Evolutionary conservation across 2,888 invertebrate species (phyloP).

Genomic region (Agriotes lineatus): DNA sequence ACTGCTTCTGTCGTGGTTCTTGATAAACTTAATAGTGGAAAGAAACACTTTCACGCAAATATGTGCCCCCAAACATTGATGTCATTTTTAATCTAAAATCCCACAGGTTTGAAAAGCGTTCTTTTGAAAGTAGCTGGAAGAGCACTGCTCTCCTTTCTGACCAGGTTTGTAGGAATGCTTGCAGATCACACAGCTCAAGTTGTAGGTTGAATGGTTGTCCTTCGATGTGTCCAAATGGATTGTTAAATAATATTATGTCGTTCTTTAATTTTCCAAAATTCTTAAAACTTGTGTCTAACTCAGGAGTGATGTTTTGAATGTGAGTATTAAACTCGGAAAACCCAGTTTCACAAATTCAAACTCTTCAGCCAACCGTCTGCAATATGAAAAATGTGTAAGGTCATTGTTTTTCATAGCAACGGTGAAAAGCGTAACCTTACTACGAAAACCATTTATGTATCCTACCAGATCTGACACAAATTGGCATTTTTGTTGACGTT

Average conservation of each 20-base stretch:
- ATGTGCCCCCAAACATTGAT: slow-evolving; percentile 12
- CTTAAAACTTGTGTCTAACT: slow-evolving; percentile 7
- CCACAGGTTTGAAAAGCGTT: not conserved
- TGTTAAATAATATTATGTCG: not conserved
- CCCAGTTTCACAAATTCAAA: not conserved
- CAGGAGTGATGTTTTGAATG: slow-evolving; percentile 8
- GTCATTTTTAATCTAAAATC: slow-evolving; percentile 22
- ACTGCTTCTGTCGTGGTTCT: not conserved
- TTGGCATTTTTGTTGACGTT: slow-evolving; percentile 24
- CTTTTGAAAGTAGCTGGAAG: not conserved
- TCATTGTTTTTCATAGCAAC: slow-evolving; percentile 14
- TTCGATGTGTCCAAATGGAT: slow-evolving; percentile 25
- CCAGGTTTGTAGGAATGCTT: slow-evolving; percentile 16
- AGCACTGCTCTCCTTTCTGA: not conserved
- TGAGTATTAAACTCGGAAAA: slow-evolving; percentile 19
- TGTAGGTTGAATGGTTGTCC: slow-evolving; percentile 1
- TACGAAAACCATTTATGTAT: slow-evolving; percentile 19
- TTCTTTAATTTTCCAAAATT: slow-evolving; percentile 15
- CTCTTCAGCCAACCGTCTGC: not conserved
- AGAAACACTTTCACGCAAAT: slow-evolving; percentile 9
- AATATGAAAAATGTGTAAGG: slow-evolving; percentile 6
- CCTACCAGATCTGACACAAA: slow-evolving; percentile 5
- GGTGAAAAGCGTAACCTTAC: slow-evolving; percentile 12
- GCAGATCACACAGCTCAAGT: slow-evolving; percentile 8
- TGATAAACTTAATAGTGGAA: slow-evolving; percentile 19